These are phyloP conservation scores for Pseudolycoriella hygida DNA, from an alignment of 2,888 invertebrate species.

Conservation along the genomic window DNA sequence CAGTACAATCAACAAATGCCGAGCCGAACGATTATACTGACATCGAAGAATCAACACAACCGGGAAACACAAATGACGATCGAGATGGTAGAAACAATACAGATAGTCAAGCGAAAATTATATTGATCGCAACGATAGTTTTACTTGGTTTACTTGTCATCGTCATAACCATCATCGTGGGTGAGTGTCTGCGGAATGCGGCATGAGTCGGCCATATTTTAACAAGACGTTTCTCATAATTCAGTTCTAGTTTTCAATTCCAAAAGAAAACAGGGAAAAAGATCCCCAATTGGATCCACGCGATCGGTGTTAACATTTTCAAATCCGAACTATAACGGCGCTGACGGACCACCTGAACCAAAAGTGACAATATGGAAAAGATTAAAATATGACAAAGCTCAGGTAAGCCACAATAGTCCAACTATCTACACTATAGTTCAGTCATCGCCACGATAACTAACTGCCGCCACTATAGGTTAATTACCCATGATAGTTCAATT, in stretches of 20 bases:
- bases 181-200: slow-evolving; percentile 16
- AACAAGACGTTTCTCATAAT: slow-evolving; percentile 2
- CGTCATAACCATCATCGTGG: slow-evolving; percentile 24
- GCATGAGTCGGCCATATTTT: too few relatives aligned
- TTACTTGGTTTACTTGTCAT: slow-evolving; percentile 23
- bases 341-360: slow-evolving; percentile 27
- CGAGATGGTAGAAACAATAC: not conserved
- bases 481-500: too few relatives aligned
- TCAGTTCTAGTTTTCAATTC: slow-evolving; percentile 30
- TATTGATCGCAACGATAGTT: slow-evolving; percentile 22
- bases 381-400: slow-evolving; percentile 61
- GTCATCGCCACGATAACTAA: too few relatives aligned
- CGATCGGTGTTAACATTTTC: slow-evolving; percentile 68
- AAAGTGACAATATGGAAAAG: slow-evolving; percentile 51
- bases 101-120: slow-evolving; percentile 9
- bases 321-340: slow-evolving; percentile 70
- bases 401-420: slow-evolving; percentile 37
- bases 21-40: slow-evolving; percentile 19
- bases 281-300: slow-evolving; percentile 36
- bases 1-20: slow-evolving; percentile 19
- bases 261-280: slow-evolving; percentile 32
- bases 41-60: slow-evolving; percentile 20
- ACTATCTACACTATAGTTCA: too few relatives aligned
- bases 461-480: too few relatives aligned
- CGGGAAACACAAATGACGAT: too few relatives aligned